Percentiles rank a stretch among this genome's conserved stretches.
These are phyloP conservation scores for Pempheris klunzingeri DNA, from an alignment of 2,797 vertebrate genomes.

Conservation along the genomic window DNA sequence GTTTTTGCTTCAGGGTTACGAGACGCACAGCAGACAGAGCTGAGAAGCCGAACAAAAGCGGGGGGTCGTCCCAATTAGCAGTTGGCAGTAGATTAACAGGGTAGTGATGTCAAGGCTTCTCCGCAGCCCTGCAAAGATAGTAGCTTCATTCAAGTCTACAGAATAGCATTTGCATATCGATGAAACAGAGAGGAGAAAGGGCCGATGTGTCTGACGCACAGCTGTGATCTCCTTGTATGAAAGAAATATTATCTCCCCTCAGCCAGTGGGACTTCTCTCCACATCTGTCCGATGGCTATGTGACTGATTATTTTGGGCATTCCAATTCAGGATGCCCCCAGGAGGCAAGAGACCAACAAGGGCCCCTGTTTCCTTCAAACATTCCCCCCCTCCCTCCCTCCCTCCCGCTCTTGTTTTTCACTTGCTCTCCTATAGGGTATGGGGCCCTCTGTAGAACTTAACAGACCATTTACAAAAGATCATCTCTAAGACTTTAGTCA, in stretches of 20 bases:
- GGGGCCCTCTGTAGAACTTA: slow-evolving; percentile 77
- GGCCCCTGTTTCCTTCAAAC: slow-evolving; percentile 74
- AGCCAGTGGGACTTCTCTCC: slow-evolving; percentile 67
- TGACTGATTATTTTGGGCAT: slow-evolving; percentile 84
- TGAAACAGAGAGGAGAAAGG: slow-evolving; percentile 71
- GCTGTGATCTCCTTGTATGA: slow-evolving; percentile 82
- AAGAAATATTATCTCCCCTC: slow-evolving; percentile 83
- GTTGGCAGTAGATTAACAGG: slow-evolving; percentile 78
- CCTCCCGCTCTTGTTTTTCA: slow-evolving; percentile 67
- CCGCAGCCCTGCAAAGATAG: slow-evolving; percentile 69
- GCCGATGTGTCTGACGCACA: slow-evolving; percentile 81
- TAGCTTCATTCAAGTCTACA: slow-evolving; percentile 74
- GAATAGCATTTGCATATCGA: slow-evolving; percentile 79
- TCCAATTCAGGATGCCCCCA: slow-evolving; percentile 80
- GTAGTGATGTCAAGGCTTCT: slow-evolving; percentile 65
- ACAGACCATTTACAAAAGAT: slow-evolving; percentile 83
- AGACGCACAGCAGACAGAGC: slow-evolving; percentile 59
- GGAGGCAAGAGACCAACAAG: slow-evolving; percentile 81
- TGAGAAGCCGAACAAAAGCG: slow-evolving; percentile 59
- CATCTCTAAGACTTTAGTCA: slow-evolving; percentile 83
- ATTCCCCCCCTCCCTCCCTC: slow-evolving; percentile 3
- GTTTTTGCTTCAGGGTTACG: slow-evolving; percentile 65
- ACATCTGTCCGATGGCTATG: slow-evolving; percentile 84
- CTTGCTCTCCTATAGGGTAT: slow-evolving; percentile 70
- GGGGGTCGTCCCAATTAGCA: slow-evolving; percentile 75